Base-by-base conservation (phyloP, 1,140 invertebrate genomes). In the Geopemphigus sp. region DNA sequence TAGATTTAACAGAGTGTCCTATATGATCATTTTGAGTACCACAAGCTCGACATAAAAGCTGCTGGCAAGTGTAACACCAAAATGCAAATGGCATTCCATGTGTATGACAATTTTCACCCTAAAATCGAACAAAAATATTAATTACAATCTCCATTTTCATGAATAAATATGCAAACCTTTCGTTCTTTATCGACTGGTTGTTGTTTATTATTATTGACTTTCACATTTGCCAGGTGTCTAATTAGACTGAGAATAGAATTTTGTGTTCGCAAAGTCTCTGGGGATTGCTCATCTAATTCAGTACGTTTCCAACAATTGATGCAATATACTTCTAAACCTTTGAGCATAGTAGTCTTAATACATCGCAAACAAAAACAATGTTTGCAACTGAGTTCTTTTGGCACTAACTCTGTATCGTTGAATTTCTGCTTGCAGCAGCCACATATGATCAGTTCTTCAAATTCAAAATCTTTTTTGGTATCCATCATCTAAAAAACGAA, bases 311-410 rank as follows among this genome's bases (percentile, higher is more conserved):
- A 91, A 83, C 90, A 92, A 83, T 91, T 88, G 22, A 89, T 87
- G 83, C 92, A 93, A 83, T 89, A 89, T 66, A 92, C 85, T 82
- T 91, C 89, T 66, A 88, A 87, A 50, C 88, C 90, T 83, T 89
- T 90, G 74, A 88, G 86, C 82, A 91, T 86, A 82, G 88, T 88
- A 80, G 88, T 88, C 80, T 90, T 88, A 83, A 91, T 88, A 85
- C 92, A 94, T 80, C 90, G 88, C 82, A 92, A 86, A 83, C 92
- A 94, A 85, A 92, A 92, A 84, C 90, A 90, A 84, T 93, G 92
- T 83, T 91, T 91, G 86, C 92, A 93, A 63, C 88, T 88, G 72
- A 94, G 87, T 84, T 92, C 86, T 84, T 93, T 93, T 59, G 92
- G 92, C 81, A 88, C 87, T 83, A 89, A 88, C 82, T 90, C 89